These are phyloP conservation scores for Strix occidentalis DNA, from an alignment of 2,797 vertebrate genomes.

Conservation along the genomic window DNA sequence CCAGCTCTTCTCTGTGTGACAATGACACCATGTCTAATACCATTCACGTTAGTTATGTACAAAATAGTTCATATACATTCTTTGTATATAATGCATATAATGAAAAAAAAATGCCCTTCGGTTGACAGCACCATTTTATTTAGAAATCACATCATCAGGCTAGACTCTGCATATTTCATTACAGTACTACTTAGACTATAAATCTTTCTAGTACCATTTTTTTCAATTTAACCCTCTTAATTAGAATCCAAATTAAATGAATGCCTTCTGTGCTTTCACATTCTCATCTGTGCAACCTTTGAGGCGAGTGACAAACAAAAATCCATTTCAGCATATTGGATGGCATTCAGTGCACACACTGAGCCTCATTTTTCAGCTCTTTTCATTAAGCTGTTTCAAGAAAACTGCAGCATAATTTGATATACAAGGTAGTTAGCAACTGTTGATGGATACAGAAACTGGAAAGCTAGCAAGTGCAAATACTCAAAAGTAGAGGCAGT, in stretches of 20 bases:
- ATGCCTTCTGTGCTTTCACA: conserved; percentile 5
- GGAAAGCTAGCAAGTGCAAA: neutral
- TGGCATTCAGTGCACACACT: neutral
- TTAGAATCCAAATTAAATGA: conserved; percentile 26
- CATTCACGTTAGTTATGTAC: neutral
- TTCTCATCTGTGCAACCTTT: neutral
- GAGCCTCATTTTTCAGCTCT: conserved; percentile 8
- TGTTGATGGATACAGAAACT: neutral
- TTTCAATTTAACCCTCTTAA: conserved; percentile 2
- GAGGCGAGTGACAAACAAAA: conserved; percentile 10
- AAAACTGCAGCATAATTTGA: neutral
- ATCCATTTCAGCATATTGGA: neutral
- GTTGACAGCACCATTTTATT: neutral
- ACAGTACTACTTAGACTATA: neutral
- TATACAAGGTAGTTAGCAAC: neutral
- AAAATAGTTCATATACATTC: neutral
- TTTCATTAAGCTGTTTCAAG: conserved; percentile 24
- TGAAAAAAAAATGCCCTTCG: neutral
- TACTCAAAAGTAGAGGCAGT: neutral
- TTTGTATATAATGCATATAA: neutral
- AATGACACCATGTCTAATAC: neutral
- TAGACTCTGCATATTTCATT: neutral
- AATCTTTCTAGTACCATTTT: neutral
- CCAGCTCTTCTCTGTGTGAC: neutral
- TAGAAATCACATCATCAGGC: neutral